phyloP scores from a whole-genome alignment of 2,888 invertebrate genomes.

The Agriotes lineatus region DNA sequence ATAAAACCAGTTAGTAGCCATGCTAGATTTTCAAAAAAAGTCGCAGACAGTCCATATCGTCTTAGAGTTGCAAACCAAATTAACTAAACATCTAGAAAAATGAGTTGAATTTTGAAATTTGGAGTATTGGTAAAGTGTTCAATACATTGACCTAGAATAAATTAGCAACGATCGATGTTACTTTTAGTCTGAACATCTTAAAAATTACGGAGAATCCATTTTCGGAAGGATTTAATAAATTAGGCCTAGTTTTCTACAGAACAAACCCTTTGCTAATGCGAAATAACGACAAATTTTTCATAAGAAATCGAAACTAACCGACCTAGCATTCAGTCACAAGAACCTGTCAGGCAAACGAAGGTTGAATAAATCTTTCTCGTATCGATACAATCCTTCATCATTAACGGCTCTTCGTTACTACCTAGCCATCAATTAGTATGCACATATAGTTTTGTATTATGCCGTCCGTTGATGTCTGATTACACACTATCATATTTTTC shows the following conservation, averaged over 20 bases:
- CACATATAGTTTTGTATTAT: constrained; percentile 59
- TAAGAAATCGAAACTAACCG: not conserved
- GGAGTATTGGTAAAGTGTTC: no score
- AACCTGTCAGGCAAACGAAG: constrained; percentile 8
- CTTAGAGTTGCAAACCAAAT: no score
- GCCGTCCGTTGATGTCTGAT: constrained; percentile 65
- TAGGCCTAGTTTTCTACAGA: not conserved
- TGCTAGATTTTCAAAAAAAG: no score
- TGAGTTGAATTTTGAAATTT: no score
- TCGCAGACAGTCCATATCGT: no score
- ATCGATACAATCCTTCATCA: constrained; percentile 41
- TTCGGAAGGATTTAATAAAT: no score
- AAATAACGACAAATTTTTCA: not conserved
- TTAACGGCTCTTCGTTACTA: constrained; percentile 46
- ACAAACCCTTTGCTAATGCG: not conserved
- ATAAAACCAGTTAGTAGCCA: no score
- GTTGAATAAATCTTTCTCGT: constrained; percentile 29
- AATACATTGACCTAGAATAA: no score
- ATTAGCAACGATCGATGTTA: no score
- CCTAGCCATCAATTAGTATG: constrained; percentile 60
- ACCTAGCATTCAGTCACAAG: not conserved
- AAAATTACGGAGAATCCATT: not conserved
- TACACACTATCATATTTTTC: constrained; percentile 67
- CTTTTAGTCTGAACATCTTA: no score
- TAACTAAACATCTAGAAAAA: no score